Percentiles rank a stretch among this genome's conserved stretches.
These are phyloP conservation scores for Orussus abietinus DNA, from an alignment of 1,140 invertebrate species.

Conservation along the genomic window DNA sequence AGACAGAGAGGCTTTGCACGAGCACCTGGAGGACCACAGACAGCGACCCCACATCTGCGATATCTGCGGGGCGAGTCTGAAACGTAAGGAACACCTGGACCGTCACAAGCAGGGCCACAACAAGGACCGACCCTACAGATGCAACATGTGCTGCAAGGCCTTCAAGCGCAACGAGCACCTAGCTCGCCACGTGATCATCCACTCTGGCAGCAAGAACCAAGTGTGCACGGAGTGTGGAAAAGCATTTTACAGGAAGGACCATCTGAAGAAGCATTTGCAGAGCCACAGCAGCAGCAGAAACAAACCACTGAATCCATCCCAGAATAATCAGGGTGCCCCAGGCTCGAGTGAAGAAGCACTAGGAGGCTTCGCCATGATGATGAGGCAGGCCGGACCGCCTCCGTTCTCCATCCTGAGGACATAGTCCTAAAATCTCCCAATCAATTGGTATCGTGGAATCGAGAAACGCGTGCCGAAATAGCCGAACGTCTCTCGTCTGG, in stretches of 20 bases:
- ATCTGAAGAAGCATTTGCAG: constrained; percentile 58
- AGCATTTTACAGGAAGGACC: constrained; percentile 60
- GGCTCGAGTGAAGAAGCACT: constrained; percentile 37
- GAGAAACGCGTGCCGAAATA: too few relatives aligned
- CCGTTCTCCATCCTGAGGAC: constrained; percentile 47
- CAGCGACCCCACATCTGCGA: constrained; percentile 53
- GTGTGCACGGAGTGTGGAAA: constrained; percentile 60
- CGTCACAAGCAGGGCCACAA: constrained; percentile 56
- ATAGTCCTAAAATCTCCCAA: too few relatives aligned
- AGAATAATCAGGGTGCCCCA: constrained; percentile 26
- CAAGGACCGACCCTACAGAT: constrained; percentile 55
- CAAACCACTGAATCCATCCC: constrained; percentile 27
- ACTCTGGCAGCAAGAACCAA: constrained; percentile 55
- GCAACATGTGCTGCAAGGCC: constrained; percentile 54
- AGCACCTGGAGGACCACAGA: constrained; percentile 47
- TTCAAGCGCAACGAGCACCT: constrained; percentile 59
- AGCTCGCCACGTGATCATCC: constrained; percentile 56
- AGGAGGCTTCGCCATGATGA: constrained; percentile 43
- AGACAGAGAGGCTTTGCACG: constrained; percentile 43
- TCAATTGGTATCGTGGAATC: too few relatives aligned
- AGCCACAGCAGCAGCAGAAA: constrained; percentile 48
- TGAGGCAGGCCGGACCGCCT: constrained; percentile 44
- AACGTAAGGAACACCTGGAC: constrained; percentile 54
- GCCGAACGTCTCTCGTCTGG: too few relatives aligned
- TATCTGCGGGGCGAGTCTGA: constrained; percentile 54